Evolutionary conservation across 2,888 invertebrate species (phyloP).

Genomic region (Craniophora ligustri): DNA sequence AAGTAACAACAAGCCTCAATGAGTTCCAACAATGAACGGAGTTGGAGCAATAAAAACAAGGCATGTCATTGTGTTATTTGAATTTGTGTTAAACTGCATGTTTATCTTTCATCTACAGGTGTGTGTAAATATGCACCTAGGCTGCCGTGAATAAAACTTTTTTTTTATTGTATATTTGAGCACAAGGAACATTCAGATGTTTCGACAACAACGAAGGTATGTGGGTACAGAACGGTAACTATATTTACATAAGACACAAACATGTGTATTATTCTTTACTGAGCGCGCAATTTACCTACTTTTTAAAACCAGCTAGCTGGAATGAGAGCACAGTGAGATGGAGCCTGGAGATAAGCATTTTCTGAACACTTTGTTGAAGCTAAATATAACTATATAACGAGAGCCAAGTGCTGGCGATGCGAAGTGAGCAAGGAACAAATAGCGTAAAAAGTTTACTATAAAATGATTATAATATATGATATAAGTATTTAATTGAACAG

Average conservation of each 20-base stretch:
- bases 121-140: slow-evolving; percentile 21
- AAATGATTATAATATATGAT: too few relatives aligned
- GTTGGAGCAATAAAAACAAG: slow-evolving; percentile 36
- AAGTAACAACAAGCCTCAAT: slow-evolving; percentile 45
- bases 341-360: slow-evolving; percentile 41
- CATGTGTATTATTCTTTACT: not conserved
- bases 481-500: too few relatives aligned
- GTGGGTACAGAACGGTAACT: not conserved
- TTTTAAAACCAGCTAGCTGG: slow-evolving; percentile 26
- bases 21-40: slow-evolving; percentile 25
- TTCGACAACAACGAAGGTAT: not conserved
- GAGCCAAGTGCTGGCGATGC: slow-evolving; percentile 11
- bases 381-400: too few relatives aligned
- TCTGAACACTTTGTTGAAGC: slow-evolving; percentile 25
- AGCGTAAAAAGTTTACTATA: too few relatives aligned
- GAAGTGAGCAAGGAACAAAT: not conserved
- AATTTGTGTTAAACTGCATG: slow-evolving; percentile 35
- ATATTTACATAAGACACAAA: slow-evolving; percentile 1
- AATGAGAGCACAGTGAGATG: slow-evolving; percentile 29
- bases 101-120: slow-evolving; percentile 34
- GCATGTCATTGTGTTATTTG: slow-evolving; percentile 24
- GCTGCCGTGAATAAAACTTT: slow-evolving; percentile 10
- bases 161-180: slow-evolving; percentile 23
- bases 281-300: not conserved
- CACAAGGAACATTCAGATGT: slow-evolving; percentile 6